phyloP scores from a whole-genome alignment of 1,140 invertebrate species.

The Kradibia gibbosae region DNA sequence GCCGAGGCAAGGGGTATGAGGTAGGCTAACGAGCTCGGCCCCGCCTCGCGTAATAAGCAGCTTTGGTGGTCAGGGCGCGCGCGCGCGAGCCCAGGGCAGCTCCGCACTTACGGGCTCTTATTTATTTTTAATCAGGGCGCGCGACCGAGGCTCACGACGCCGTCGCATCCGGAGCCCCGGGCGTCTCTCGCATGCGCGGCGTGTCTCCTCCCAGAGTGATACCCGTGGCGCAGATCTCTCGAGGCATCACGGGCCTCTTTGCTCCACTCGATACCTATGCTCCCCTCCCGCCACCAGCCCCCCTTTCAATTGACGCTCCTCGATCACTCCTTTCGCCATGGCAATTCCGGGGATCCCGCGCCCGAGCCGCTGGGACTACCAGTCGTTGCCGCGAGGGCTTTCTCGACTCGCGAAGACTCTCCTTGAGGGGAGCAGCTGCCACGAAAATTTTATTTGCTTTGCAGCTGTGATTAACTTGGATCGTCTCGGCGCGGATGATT shows the following conservation, averaged over 20 bases:
- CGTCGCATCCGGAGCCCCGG: constrained; percentile 68
- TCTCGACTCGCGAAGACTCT: too few relatives aligned
- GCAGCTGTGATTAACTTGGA: not conserved
- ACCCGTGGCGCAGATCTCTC: not conserved
- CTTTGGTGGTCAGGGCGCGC: constrained; percentile 64
- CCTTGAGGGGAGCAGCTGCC: not conserved
- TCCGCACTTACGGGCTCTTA: constrained; percentile 73
- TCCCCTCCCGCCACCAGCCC: not conserved
- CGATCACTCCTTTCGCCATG: not conserved
- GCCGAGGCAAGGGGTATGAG: not conserved
- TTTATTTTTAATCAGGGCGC: constrained; percentile 69
- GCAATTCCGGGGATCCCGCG: not conserved
- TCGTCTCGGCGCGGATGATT: not conserved
- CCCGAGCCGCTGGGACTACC: not conserved
- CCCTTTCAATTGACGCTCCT: not conserved
- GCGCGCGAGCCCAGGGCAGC: too few relatives aligned
- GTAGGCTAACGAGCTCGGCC: constrained; percentile 71
- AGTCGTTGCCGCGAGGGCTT: not conserved
- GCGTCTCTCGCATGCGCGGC: constrained; percentile 34
- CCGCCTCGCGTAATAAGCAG: constrained; percentile 72
- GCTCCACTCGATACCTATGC: not conserved
- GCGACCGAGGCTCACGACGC: constrained; percentile 56
- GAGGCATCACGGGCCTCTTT: too few relatives aligned
- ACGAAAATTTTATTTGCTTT: not conserved
- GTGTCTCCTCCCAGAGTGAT: not conserved